Conservation (phyloP, 2,113 vertebrate species). For the Hylia prasina region DNA sequence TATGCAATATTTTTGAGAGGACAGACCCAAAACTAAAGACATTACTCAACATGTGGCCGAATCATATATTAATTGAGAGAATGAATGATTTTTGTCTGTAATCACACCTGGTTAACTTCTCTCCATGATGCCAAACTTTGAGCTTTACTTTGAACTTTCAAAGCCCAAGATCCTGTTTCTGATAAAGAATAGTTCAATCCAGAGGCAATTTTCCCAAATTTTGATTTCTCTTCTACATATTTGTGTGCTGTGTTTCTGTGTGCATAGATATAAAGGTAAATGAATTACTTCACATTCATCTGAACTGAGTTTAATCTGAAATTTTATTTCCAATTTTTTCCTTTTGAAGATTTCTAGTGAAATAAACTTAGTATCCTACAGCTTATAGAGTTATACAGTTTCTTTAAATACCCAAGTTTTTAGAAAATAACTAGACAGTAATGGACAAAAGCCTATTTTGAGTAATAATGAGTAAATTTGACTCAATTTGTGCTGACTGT, state of each 20-base stretch:
- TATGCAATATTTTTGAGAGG: not conserved
- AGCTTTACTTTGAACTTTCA: not conserved
- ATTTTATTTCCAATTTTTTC: not conserved
- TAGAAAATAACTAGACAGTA: not conserved
- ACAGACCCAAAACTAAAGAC: not conserved
- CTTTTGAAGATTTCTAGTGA: not conserved
- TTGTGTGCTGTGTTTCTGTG: not conserved
- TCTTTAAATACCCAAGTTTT: not conserved
- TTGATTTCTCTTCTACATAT: not conserved
- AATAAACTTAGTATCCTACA: not conserved
- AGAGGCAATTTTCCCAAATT: not conserved
- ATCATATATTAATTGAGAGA: not conserved
- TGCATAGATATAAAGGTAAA: rapidly evolving
- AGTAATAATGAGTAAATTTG: not conserved
- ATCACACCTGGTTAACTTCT: not conserved
- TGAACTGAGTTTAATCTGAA: not conserved
- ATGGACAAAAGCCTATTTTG: not conserved
- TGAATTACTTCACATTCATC: not conserved
- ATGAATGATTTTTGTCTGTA: not conserved
- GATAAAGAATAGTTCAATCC: not conserved
- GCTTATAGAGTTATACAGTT: not conserved
- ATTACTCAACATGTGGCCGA: not conserved
- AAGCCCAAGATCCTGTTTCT: not conserved
- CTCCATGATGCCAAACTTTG: not conserved
- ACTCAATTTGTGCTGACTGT: not conserved